phyloP scores from a whole-genome alignment of 1,140 invertebrate genomes.

The Phymorhynchus buccinoides region DNA sequence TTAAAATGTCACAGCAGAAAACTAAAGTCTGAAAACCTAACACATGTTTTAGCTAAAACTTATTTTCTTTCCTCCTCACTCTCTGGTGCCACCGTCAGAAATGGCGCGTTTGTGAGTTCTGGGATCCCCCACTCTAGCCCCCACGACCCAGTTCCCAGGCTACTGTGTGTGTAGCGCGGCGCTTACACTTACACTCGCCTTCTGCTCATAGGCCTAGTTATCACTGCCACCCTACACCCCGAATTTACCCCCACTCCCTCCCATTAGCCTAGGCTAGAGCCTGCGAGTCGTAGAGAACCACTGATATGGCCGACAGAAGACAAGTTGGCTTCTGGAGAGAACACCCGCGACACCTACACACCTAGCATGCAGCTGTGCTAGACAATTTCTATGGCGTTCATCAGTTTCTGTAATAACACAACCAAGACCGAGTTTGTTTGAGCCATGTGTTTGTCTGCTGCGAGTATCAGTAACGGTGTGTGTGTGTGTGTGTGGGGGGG shows the following conservation, averaged over 20 bases:
- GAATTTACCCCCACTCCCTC: neutral
- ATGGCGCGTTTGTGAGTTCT: neutral
- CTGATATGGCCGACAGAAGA: neutral
- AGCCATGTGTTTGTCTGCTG: neutral
- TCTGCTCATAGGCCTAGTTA: neutral
- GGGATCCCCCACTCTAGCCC: neutral
- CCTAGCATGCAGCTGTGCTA: neutral
- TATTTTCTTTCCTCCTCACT: neutral
- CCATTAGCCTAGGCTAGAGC: neutral
- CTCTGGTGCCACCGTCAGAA: neutral
- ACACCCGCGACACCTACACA: neutral
- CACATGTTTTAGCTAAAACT: too few relatives aligned
- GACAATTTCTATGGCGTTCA: too few relatives aligned
- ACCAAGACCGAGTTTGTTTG: too few relatives aligned
- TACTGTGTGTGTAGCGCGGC: neutral
- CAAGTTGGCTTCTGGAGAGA: neutral
- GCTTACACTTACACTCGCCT: too few relatives aligned
- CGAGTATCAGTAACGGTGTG: neutral
- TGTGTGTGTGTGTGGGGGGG: neutral
- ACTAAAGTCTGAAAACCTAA: too few relatives aligned
- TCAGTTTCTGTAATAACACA: too few relatives aligned
- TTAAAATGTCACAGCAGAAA: too few relatives aligned
- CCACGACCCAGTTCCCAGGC: conserved; percentile 5
- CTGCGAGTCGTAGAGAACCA: neutral
- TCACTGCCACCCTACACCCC: neutral